Evolutionary conservation across 2,888 invertebrate species (phyloP).

Genomic region (Pyralis farinalis): DNA sequence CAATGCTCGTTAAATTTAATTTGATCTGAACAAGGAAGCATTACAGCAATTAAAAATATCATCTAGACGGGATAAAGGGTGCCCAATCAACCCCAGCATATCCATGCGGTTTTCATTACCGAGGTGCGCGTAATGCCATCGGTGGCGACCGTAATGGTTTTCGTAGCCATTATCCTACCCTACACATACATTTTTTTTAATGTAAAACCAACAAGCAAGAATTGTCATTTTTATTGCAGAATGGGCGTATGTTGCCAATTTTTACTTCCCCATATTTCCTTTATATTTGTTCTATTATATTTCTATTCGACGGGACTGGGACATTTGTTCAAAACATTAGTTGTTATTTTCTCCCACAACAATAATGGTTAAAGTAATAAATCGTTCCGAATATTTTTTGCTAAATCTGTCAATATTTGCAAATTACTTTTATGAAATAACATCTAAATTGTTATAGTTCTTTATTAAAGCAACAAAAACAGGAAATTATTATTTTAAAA

Average conservation of each 20-base stretch:
- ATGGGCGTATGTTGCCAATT: slow-evolving; percentile 54
- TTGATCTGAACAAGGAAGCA: slow-evolving; percentile 1
- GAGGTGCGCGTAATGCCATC: slow-evolving; percentile 64
- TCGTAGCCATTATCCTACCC: slow-evolving; percentile 63
- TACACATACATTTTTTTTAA: slow-evolving; percentile 57
- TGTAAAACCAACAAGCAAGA: slow-evolving; percentile 62
- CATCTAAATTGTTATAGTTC: too few relatives aligned
- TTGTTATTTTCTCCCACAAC: slow-evolving; percentile 14
- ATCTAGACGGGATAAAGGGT: slow-evolving; percentile 35
- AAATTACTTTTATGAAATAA: too few relatives aligned
- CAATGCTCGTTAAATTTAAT: not conserved
- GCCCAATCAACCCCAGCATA: slow-evolving; percentile 35
- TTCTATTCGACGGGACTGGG: slow-evolving; percentile 41
- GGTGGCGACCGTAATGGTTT: slow-evolving; percentile 55
- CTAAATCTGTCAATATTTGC: not conserved
- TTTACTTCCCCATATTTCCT: slow-evolving; percentile 52
- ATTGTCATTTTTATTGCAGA: slow-evolving; percentile 59
- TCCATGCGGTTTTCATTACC: slow-evolving; percentile 68
- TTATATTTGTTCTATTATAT: slow-evolving; percentile 64
- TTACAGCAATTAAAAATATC: slow-evolving; percentile 15
- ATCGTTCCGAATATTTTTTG: not conserved
- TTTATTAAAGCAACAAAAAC: too few relatives aligned
- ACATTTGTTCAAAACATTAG: slow-evolving; percentile 21
- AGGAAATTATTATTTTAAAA: too few relatives aligned
- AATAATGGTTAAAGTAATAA: slow-evolving; percentile 2